Evolutionary conservation across 2,888 invertebrate genomes (phyloP).

Genomic region (Drosophila anomalata): DNA sequence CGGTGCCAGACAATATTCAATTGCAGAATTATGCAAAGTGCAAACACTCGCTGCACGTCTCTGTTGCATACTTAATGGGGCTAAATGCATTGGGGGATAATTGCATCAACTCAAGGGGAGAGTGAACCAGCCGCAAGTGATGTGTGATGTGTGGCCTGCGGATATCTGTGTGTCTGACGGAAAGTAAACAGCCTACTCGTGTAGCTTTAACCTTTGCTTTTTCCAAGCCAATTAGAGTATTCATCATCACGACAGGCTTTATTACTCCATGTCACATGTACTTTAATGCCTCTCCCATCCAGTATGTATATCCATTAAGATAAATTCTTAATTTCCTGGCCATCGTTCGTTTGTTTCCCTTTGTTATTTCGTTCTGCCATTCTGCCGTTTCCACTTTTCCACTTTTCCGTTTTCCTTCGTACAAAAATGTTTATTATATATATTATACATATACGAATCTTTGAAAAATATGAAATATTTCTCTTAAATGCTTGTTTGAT

Average conservation of each 20-base stretch:
- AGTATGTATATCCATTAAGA: slow-evolving; percentile 32
- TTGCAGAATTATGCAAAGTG: slow-evolving; percentile 75
- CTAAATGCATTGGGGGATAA: slow-evolving; percentile 68
- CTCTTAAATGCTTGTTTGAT: slow-evolving; percentile 82
- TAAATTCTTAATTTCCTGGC: slow-evolving; percentile 58
- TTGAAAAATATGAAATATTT: slow-evolving; percentile 74
- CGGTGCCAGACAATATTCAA: slow-evolving; percentile 47
- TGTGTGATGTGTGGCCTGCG: slow-evolving; percentile 3
- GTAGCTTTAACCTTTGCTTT: slow-evolving; percentile 22
- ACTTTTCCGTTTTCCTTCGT: slow-evolving; percentile 51
- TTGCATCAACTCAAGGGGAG: slow-evolving; percentile 62
- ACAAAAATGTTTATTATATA: slow-evolving; percentile 53
- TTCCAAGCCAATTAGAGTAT: slow-evolving; percentile 2
- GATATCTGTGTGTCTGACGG: slow-evolving; percentile 17
- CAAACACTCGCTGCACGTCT: slow-evolving; percentile 66
- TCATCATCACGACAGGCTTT: background rate
- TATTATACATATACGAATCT: slow-evolving; percentile 56
- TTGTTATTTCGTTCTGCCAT: slow-evolving; percentile 48
- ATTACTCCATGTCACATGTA: background rate
- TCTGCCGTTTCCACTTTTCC: slow-evolving; percentile 73
- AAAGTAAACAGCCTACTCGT: slow-evolving; percentile 5
- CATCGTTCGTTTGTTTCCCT: slow-evolving; percentile 50
- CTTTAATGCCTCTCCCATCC: background rate
- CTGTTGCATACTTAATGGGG: slow-evolving; percentile 77
- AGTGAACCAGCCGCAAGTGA: slow-evolving; percentile 25